Evolutionary conservation across 2,888 invertebrate species (phyloP).

Genomic region (Prosapia bicincta): DNA sequence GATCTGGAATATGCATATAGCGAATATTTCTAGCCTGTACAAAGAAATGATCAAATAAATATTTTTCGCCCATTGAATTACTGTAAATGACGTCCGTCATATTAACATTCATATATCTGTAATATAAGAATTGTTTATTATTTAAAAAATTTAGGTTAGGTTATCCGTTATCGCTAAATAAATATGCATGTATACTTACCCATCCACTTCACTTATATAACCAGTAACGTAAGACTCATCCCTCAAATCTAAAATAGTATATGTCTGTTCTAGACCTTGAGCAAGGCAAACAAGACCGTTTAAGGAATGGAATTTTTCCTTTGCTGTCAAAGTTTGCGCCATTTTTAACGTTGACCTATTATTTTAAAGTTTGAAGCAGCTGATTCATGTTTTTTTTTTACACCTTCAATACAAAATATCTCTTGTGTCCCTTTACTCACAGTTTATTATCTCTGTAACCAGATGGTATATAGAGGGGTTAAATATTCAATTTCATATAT

Average conservation of each 20-base stretch:
- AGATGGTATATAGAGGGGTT: too few relatives aligned
- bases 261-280: constrained; percentile 14
- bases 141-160: not conserved
- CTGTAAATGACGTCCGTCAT: constrained; percentile 19
- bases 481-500: too few relatives aligned
- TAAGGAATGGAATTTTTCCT: constrained; percentile 22
- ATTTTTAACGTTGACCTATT: too few relatives aligned
- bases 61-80: constrained; percentile 9
- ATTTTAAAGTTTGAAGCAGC: too few relatives aligned
- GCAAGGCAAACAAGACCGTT: constrained; percentile 22
- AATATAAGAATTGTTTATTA: not conserved
- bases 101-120: constrained; percentile 23
- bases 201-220: constrained; percentile 23
- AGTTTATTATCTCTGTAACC: too few relatives aligned
- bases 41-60: constrained; percentile 19
- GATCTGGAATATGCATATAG: constrained; percentile 23
- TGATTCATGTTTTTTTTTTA: too few relatives aligned
- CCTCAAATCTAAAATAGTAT: constrained; percentile 22
- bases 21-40: constrained; percentile 22
- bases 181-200: constrained; percentile 10
- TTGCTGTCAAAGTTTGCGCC: constrained; percentile 10
- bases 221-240: constrained; percentile 24
- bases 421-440: too few relatives aligned
- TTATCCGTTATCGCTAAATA: not conserved
- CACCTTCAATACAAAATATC: too few relatives aligned